Conservation (phyloP, 2,113 vertebrate genomes). For the Actenoides hombroni region DNA sequence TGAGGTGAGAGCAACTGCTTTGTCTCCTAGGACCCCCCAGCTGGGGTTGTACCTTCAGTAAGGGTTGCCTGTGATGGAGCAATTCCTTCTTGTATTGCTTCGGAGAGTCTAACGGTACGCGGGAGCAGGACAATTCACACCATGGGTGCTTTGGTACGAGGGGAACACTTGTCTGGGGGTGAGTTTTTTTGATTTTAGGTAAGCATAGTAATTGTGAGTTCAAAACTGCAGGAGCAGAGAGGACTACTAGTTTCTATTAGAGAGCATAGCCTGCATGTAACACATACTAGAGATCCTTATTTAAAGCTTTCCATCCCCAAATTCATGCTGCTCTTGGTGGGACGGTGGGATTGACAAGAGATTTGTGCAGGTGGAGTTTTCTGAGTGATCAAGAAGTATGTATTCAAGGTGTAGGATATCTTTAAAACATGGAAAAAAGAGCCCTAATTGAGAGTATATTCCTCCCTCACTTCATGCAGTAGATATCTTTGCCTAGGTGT, state of each 20-base stretch:
- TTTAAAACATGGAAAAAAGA: not conserved
- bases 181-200: not conserved
- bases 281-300: accelerated
- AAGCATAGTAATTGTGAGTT: not conserved
- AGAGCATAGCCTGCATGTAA: accelerated
- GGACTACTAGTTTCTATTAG: not conserved
- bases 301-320: not conserved
- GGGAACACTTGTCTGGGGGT: not conserved
- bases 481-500: not conserved
- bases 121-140: not conserved
- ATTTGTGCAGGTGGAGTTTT: not conserved
- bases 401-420: not conserved
- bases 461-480: not conserved
- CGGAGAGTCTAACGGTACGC: not conserved
- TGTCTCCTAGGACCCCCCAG: not conserved
- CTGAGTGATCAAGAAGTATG: too few relatives aligned
- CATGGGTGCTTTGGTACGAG: accelerated
- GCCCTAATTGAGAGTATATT: accelerated
- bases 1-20: not conserved
- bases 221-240: not conserved
- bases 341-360: not conserved
- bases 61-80: not conserved
- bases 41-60: not conserved
- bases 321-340: not conserved
- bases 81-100: not conserved